These are phyloP conservation scores for Amaurobius ferox DNA, from an alignment of 2,888 invertebrate genomes.

Conservation along the genomic window DNA sequence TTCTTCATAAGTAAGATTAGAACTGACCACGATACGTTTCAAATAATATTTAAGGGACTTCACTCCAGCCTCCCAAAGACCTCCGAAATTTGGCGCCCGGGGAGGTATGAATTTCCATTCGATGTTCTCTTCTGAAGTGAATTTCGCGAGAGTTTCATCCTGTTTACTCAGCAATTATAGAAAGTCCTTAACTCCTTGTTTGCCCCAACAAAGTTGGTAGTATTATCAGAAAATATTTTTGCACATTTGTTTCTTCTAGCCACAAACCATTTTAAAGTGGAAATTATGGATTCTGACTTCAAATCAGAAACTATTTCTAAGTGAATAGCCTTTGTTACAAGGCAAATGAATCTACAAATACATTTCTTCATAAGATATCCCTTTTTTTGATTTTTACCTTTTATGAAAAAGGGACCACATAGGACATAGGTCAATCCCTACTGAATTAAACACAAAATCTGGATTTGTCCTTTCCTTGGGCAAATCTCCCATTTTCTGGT, in stretches of 20 bases:
- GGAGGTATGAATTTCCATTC: slow-evolving; percentile 73
- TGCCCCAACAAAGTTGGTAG: neutral
- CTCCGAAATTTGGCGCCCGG: slow-evolving; percentile 68
- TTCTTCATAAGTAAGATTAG: slow-evolving; percentile 75
- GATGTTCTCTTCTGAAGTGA: slow-evolving; percentile 60
- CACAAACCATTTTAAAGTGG: neutral
- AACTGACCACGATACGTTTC: slow-evolving; percentile 73
- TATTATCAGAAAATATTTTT: slow-evolving; percentile 1
- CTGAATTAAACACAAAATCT: neutral
- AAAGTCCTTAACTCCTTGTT: neutral
- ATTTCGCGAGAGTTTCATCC: neutral
- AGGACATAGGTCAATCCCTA: neutral
- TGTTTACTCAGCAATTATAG: neutral
- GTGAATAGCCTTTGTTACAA: too few relatives aligned
- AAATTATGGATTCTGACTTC: neutral
- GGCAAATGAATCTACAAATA: neutral
- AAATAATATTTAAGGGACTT: slow-evolving; percentile 71
- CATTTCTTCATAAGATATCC: neutral
- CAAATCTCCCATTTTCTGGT: too few relatives aligned
- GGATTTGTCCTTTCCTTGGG: neutral
- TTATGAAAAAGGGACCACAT: neutral
- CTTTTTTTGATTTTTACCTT: neutral
- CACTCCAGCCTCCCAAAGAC: slow-evolving; percentile 71
- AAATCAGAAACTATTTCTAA: neutral
- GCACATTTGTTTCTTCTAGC: neutral